These are phyloP conservation scores for Acyrthosiphon pisum DNA, from an alignment of 1,140 invertebrate genomes.

Conservation along the genomic window DNA sequence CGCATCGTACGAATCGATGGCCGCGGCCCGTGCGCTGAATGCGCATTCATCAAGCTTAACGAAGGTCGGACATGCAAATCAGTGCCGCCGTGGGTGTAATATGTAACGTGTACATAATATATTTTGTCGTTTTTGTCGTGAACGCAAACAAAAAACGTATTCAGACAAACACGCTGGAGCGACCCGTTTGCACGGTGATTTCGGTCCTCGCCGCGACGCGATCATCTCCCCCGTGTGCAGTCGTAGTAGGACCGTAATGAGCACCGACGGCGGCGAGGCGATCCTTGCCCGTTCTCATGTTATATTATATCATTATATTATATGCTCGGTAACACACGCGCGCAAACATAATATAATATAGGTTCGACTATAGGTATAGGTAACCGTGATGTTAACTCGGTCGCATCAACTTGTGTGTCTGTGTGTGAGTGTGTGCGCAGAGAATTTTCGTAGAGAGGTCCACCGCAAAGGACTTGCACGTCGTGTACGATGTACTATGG, in stretches of 20 bases:
- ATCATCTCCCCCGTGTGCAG: too few species aligned
- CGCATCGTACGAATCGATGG: neutral
- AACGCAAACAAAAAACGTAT: neutral
- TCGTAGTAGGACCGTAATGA: too few species aligned
- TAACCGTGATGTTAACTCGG: too few species aligned
- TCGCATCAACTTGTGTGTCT: too few species aligned
- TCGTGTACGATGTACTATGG: too few species aligned
- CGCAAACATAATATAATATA: too few species aligned
- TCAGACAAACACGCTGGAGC: neutral
- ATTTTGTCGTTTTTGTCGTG: neutral
- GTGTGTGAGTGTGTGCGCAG: too few species aligned
- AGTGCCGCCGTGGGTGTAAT: neutral
- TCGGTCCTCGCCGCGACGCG: neutral
- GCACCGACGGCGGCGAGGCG: too few species aligned
- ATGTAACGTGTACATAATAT: neutral
- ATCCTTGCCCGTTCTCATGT: neutral
- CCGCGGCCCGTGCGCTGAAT: neutral
- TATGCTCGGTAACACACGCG: neutral
- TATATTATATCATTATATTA: too few species aligned
- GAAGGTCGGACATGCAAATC: slow-evolving; percentile 5
- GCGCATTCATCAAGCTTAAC: slow-evolving; percentile 42
- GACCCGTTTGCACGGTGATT: neutral
- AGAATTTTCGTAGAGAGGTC: too few species aligned
- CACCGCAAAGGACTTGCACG: too few species aligned
- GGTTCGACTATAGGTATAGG: too few species aligned